Evolutionary conservation across 2,797 vertebrate species (phyloP), one percentile per base, ranked within the genome.

Genomic region (Nasua narica): DNA sequence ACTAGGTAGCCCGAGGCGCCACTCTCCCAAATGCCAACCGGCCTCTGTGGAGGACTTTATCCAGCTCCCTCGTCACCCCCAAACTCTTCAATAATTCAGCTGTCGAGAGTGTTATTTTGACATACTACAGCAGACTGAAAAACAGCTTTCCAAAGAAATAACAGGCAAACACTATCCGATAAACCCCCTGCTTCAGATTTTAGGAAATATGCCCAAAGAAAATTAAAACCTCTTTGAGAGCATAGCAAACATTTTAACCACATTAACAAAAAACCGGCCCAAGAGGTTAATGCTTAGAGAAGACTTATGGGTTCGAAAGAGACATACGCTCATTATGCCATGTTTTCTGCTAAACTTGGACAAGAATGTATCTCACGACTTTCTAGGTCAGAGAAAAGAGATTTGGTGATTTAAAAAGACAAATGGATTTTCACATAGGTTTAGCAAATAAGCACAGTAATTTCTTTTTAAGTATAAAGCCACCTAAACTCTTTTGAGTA

Each of bases 81-180:
- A 83, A 83, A 91, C 35, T 40, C 82, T 91, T 93, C 89, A 96
- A 88, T 93, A 93, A 94, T 95, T 78, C 50, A 94, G 40, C 52
- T 81, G 3, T 78, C 69, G 83, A 83, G 62, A 96, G 46, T 43
- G 81, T 40, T 81, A 37, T 82, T 94, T 85, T 81, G 83, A 88
- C 46, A 95, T 8, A 27, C 5, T 0, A 95, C 27, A 70, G 18
- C 32, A 91, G 48, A 96, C 56, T 35, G 23, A 70, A 65, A 95
- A 95, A 92, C 3, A 79, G 60, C 35, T 91, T 97, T 93, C 62
- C 72, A 90, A 94, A 76, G 72, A 94, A 93, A 46, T 56, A 82
- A 82, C 9, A 70, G 87, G 65, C 29, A 94, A 72, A 40, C 48
- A 62, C 35, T 54, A 86, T 60, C 18, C 8, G 82, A 40, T 65